Evolutionary conservation across 2,888 invertebrate genomes (phyloP).

Genomic region (Amphipyra tragopoginis): DNA sequence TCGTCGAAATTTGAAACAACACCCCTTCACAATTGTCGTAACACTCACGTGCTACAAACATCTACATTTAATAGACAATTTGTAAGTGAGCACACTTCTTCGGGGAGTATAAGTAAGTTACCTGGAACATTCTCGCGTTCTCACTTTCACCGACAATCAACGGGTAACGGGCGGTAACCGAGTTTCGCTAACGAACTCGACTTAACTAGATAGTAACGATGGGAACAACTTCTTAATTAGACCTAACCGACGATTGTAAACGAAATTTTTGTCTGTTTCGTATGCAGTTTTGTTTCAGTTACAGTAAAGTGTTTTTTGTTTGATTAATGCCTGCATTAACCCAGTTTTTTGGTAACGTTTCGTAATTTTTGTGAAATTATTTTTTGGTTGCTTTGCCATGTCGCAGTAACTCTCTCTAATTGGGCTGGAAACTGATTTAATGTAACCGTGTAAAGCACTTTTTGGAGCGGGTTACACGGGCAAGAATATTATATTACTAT

Average conservation of each 20-base stretch:
- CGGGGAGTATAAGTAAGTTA: conserved; percentile 51
- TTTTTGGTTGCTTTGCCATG: conserved; percentile 14
- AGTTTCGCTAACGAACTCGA: conserved; percentile 84
- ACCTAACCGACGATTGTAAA: conserved; percentile 71
- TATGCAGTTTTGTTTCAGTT: conserved; percentile 32
- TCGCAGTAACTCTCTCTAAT: conserved; percentile 39
- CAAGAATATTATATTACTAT: neutral
- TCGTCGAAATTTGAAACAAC: too few species aligned
- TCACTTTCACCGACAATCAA: conserved; percentile 83
- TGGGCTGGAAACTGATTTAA: conserved; percentile 27
- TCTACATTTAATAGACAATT: conserved; percentile 41
- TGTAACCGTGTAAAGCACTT: neutral
- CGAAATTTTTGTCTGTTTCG: conserved; percentile 64
- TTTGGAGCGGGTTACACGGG: neutral
- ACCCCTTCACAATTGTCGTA: neutral
- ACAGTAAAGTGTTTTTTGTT: neutral
- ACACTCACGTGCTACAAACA: conserved; percentile 20
- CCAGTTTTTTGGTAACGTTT: neutral
- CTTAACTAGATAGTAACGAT: conserved; percentile 83
- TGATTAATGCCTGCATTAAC: conserved; percentile 16
- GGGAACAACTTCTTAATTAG: conserved; percentile 82
- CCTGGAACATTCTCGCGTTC: conserved; percentile 60
- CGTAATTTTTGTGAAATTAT: neutral
- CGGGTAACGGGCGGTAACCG: conserved; percentile 77
- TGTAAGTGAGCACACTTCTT: conserved; percentile 48